Conservation (phyloP, 1,140 invertebrate genomes). For the Saccostrea glomerata region DNA sequence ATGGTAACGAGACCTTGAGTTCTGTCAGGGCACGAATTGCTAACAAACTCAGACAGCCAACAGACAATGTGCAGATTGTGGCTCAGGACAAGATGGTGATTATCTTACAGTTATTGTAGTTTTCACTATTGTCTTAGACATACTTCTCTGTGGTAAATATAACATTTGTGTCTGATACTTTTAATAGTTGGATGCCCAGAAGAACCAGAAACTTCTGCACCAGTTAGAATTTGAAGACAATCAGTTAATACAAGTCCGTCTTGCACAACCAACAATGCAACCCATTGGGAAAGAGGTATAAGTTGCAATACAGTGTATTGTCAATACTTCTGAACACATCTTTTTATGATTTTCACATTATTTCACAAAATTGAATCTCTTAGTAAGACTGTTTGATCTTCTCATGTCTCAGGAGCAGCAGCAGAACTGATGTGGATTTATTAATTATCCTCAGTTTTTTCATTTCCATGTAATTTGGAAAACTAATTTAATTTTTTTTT, state of each 20-base stretch:
- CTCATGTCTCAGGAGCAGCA: no score
- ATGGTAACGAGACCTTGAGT: slow-evolving; percentile 80
- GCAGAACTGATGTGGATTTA: no score
- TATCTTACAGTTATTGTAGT: no score
- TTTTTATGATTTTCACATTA: no score
- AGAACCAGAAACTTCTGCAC: slow-evolving; percentile 79
- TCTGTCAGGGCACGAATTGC: slow-evolving; percentile 78
- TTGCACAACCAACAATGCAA: slow-evolving; percentile 62
- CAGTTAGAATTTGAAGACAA: slow-evolving; percentile 78
- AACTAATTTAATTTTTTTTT: no score
- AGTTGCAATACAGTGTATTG: no score
- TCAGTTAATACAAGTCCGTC: slow-evolving; percentile 73
- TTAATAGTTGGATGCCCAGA: slow-evolving; percentile 71
- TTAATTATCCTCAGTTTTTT: no score
- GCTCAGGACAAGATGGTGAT: slow-evolving; percentile 77
- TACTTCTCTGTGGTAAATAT: not conserved
- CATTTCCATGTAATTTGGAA: no score
- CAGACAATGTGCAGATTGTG: slow-evolving; percentile 78
- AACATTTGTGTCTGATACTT: slow-evolving; percentile 25
- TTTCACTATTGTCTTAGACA: no score
- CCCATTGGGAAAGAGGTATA: slow-evolving; percentile 61
- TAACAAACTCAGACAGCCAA: slow-evolving; percentile 69
- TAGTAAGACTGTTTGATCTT: no score
- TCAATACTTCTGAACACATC: no score
- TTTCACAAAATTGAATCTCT: no score